A percentile compares a stretch with the other conserved stretches of the same genome.
Conservation (phyloP, 2,888 invertebrate genomes). For the Lacanobia oleracea region DNA sequence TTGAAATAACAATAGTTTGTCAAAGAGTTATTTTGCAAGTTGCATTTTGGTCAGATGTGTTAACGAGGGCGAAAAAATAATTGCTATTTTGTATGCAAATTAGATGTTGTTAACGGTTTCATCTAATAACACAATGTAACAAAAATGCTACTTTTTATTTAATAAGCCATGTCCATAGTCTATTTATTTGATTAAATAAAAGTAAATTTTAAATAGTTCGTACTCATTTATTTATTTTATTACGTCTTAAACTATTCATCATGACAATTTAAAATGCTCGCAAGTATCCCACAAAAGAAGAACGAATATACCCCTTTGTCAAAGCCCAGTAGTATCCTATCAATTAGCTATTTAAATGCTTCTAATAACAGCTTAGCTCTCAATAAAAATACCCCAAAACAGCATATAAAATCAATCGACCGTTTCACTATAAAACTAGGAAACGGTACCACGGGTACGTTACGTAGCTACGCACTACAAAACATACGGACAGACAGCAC, state of each 20-base stretch:
- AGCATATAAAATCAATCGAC: conserved; percentile 77
- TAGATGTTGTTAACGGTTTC: conserved; percentile 7
- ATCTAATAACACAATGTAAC: neutral
- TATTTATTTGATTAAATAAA: no score
- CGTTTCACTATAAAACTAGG: conserved; percentile 69
- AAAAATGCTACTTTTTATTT: neutral
- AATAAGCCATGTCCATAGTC: no score
- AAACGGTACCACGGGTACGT: conserved; percentile 70
- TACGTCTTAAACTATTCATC: conserved; percentile 1
- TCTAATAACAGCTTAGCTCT: conserved; percentile 59
- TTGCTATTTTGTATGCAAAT: conserved; percentile 38
- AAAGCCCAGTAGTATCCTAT: conserved; percentile 29
- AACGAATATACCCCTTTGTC: conserved; percentile 7
- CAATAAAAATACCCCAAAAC: conserved; percentile 65
- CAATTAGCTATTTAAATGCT: conserved; percentile 43
- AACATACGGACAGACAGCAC: conserved; percentile 66
- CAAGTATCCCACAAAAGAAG: conserved; percentile 9
- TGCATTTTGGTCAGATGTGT: conserved; percentile 5
- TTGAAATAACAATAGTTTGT: conserved; percentile 49
- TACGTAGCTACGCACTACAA: conserved; percentile 67
- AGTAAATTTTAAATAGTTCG: no score
- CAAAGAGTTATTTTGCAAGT: conserved; percentile 45
- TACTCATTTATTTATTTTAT: neutral
- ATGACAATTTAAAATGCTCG: neutral
- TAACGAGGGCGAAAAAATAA: conserved; percentile 9